Evolutionary conservation across 2,888 invertebrate species (phyloP), one percentile per base, ranked within the genome.

Genomic region (Parapristionchus giblindavisi): DNA sequence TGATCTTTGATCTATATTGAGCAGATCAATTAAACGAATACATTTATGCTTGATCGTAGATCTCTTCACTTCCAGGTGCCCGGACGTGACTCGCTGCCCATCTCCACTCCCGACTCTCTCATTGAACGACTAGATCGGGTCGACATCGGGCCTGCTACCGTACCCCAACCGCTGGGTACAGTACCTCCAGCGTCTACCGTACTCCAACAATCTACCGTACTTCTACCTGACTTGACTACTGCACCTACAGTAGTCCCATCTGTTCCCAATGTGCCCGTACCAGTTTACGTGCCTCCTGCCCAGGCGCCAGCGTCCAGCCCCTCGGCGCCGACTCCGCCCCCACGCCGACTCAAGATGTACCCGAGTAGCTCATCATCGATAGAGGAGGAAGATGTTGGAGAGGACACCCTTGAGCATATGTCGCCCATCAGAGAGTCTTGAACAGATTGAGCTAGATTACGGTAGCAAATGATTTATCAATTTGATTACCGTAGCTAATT

Each of bases 71-170:
- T n/a, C n/a, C n/a, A n/a, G n/a, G n/a, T n/a, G n/a, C n/a, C n/a
- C n/a, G n/a, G n/a, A 6, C 56, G 27, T 6, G 58, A 17, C 3
- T 4, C 29, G 32, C 8, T 17, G 61, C 4, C 5, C 32, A 34
- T 63, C 40, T 51, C 66, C 36, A 51, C 66, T 21, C 66, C 66
- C 21, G 66, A 66, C 36, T 66, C 66, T 34, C n/a, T 66, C 32
- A n/a, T n/a, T 24, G 32, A 24, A 27, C 66, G 48, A 36, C 34
- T 51, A 34, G 32, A 24, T 27, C 21, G 24, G 66, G 63, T 4
- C 24, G n/a, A n/a, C n/a, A n/a, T n/a, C n/a, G n/a, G n/a, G n/a
- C n/a, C n/a, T n/a, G n/a, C n/a, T n/a, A n/a, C n/a, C n/a, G n/a
- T n/a, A n/a, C n/a, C n/a, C n/a, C n/a, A n/a, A n/a, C 24, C 1